These are phyloP conservation scores for Salarias fasciatus DNA, from an alignment of 2,797 vertebrate species.

Conservation along the genomic window DNA sequence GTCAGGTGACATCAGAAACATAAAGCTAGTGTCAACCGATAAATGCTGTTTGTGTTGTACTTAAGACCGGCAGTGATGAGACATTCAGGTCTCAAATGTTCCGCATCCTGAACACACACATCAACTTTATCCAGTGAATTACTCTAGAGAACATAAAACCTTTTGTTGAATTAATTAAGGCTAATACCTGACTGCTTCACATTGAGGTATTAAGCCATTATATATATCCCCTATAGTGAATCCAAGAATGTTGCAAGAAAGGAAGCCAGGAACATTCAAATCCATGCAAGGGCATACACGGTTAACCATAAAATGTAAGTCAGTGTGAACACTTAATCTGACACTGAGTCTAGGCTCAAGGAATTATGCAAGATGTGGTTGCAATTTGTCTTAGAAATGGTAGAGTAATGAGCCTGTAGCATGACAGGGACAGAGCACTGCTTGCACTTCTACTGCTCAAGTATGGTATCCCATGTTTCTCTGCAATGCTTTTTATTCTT, in stretches of 20 bases:
- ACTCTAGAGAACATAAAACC: constrained; percentile 1
- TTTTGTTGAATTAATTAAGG: constrained; percentile 12
- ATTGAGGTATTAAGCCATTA: constrained; percentile 19
- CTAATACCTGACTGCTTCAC: constrained; percentile 12
- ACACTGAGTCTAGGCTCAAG: neutral
- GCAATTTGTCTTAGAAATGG: constrained; percentile 8
- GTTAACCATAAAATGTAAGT: constrained; percentile 3
- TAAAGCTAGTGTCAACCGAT: constrained; percentile 48
- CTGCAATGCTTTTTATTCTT: neutral
- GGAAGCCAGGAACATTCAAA: neutral
- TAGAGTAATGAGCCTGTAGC: constrained; percentile 8
- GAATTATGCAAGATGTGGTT: constrained; percentile 6
- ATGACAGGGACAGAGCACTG: neutral
- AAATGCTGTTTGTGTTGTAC: constrained; percentile 46
- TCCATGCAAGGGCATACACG: neutral
- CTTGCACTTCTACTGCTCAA: neutral
- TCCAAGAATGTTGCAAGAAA: neutral
- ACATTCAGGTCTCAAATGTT: constrained; percentile 29
- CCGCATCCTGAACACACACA: constrained; percentile 1
- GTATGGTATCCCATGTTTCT: too few relatives aligned
- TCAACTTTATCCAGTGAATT: constrained; percentile 1
- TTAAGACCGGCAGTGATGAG: constrained; percentile 31
- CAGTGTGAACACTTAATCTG: constrained; percentile 10
- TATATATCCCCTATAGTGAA: constrained; percentile 1
- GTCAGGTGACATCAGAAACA: constrained; percentile 51